Evolutionary conservation across 2,113 vertebrate genomes (phyloP).

Genomic region (Setophaga coronata): DNA sequence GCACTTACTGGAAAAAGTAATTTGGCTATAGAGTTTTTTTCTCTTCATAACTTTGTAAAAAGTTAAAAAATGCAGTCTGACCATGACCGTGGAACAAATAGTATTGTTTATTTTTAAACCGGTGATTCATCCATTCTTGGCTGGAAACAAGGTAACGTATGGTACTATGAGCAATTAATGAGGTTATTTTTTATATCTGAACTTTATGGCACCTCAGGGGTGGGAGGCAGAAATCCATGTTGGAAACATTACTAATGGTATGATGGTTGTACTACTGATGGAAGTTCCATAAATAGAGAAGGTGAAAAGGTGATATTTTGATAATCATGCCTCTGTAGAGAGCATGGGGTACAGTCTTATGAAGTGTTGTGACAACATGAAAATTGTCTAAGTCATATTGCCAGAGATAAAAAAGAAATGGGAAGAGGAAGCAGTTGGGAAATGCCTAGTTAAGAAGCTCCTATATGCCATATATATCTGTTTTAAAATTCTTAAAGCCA

Average conservation of each 20-base stretch:
- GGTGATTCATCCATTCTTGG: background rate
- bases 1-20: background rate
- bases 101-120: background rate
- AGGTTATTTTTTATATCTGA: background rate
- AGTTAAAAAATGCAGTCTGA: background rate
- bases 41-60: background rate
- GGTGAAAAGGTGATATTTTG: background rate
- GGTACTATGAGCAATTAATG: background rate
- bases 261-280: background rate
- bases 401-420: background rate
- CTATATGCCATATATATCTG: background rate
- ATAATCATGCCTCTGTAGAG: background rate
- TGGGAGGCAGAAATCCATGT: background rate
- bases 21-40: background rate
- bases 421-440: background rate
- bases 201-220: background rate
- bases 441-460: background rate
- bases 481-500: background rate
- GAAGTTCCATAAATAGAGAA: background rate
- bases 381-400: background rate
- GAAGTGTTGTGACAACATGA: background rate
- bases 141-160: background rate
- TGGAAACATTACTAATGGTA: background rate
- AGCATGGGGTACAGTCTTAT: background rate
- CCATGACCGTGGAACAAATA: background rate